Base-by-base conservation (phyloP, 2,797 vertebrate species). In the Labeo calbasu region DNA sequence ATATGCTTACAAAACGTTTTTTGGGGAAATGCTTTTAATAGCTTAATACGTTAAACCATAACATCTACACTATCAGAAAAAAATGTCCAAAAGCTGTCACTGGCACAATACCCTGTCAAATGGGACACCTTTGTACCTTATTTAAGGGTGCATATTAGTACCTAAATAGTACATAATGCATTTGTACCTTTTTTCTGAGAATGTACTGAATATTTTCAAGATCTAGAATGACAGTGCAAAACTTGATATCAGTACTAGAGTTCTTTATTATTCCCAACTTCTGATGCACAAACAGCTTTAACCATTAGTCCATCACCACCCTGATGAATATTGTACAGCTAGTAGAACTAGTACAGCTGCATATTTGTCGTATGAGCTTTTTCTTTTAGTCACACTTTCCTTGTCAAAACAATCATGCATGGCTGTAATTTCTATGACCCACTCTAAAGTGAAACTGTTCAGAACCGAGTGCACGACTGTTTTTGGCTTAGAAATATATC, bases 321-420 rank as follows among this genome's bases (percentile, higher is more conserved):
- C 55, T 61, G 40, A 48, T 21, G 63, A 63, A 83, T 46, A 83
- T 57, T 19, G 3, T 32, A 48, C 40, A 50, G n/a, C 81, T 21
- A 48, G 73, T 23, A 21, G 43, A 83, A 77, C 82, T 17, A 15
- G 82, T 70, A 23, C 50, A 69, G 40, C 73, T 48, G 51, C 82
- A 77, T 77, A n/a, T 48, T 70, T 77, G 51, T 43, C 10, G 1
- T 0, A 55, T 68, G 50, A 83, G 15, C 63, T 55, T 83, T 53
- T 66, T 43, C 57, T 77, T 53, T 68, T 12, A 53, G 81, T 68
- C 50, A 83, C 48, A 68, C 72, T 76, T 65, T 83, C 28, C 32
- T 55, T 53, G 59, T 73, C 43, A 32, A 28, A n/a, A 71, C 66
- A 28, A 9, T 72, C 25, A 32, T 17, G n/a, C 12, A 2, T 25